Evolutionary conservation across 2,888 invertebrate genomes (phyloP).

Genomic region (Alentia gelatinosa): DNA sequence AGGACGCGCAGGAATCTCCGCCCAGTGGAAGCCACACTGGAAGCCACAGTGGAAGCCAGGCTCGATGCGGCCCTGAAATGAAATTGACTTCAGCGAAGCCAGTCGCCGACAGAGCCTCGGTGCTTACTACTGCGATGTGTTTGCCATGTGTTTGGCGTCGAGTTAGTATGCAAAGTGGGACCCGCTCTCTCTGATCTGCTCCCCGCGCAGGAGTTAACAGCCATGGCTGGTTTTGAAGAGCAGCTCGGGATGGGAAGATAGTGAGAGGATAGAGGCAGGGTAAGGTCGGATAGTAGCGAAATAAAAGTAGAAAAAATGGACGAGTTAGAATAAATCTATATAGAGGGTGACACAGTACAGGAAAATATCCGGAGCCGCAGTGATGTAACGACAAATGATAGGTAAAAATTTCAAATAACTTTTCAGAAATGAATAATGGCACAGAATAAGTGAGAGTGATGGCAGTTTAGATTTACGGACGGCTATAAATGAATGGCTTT

Average conservation of each 20-base stretch:
- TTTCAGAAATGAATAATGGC: no score
- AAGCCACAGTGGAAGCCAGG: not conserved
- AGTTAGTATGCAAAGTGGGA: not conserved
- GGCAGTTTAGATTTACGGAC: no score
- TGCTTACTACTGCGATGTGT: not conserved
- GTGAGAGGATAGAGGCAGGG: not conserved
- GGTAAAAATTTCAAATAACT: no score
- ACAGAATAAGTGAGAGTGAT: no score
- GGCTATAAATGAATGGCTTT: no score
- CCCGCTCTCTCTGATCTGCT: not conserved
- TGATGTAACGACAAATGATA: no score
- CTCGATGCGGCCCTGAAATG: not conserved
- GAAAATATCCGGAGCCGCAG: no score
- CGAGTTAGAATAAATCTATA: no score
- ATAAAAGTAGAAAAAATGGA: no score
- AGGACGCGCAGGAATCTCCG: not conserved
- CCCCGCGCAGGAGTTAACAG: not conserved
- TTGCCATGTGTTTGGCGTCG: not conserved
- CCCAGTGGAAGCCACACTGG: not conserved
- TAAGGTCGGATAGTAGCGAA: no score
- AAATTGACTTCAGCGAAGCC: constrained; percentile 23
- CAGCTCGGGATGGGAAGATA: not conserved
- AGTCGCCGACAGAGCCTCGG: not conserved
- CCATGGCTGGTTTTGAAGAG: not conserved
- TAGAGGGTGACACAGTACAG: no score